Evolutionary conservation across 2,113 vertebrate species (phyloP).

Genomic region (Lonchura striata): DNA sequence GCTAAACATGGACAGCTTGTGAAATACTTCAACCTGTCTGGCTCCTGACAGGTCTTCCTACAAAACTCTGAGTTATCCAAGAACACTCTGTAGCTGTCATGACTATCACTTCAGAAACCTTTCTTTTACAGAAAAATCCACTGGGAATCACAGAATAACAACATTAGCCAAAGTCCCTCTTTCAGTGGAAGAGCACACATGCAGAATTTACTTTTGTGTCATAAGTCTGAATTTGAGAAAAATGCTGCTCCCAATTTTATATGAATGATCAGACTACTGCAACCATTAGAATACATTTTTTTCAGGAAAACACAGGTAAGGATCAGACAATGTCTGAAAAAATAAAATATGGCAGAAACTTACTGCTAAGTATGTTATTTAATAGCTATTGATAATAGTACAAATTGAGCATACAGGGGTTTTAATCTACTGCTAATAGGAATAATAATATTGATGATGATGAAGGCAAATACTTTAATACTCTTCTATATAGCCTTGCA

Average conservation of each 20-base stretch:
- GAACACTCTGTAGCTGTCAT: conserved; percentile 36
- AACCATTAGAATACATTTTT: background rate
- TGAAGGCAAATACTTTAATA: background rate
- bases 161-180: background rate
- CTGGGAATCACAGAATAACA: background rate
- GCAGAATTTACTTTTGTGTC: background rate
- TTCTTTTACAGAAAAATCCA: background rate
- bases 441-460: background rate
- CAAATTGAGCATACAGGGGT: background rate
- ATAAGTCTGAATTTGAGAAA: background rate
- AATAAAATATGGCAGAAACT: background rate
- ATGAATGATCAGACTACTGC: background rate
- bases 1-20: conserved; percentile 31
- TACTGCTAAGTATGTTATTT: background rate
- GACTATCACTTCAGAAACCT: background rate
- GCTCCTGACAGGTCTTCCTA: conserved; percentile 31
- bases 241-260: background rate
- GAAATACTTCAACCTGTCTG: conserved; percentile 43
- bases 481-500: background rate
- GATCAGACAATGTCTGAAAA: background rate
- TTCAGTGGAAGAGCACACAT: background rate
- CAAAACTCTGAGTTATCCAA: conserved; percentile 19
- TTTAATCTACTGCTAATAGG: background rate
- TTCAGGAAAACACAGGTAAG: background rate
- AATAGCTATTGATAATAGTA: background rate